Evolutionary conservation across 2,113 vertebrate species (phyloP).

Genomic region (Muscicapa adusta): DNA sequence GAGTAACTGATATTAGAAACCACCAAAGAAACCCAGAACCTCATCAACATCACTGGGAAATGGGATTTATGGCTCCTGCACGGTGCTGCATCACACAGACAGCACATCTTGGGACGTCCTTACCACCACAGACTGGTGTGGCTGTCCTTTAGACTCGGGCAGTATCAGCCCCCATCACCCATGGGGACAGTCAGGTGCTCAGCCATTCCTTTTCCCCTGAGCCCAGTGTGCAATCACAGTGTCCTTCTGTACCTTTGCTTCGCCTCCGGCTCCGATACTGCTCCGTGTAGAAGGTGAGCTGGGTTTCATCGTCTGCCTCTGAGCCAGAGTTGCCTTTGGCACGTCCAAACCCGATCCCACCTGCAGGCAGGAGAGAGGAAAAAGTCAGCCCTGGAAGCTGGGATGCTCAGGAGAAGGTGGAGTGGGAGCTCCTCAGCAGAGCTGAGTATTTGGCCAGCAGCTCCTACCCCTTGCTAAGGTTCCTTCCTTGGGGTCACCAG

Average conservation of each 20-base stretch:
- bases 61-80: not conserved
- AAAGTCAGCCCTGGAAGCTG: not conserved
- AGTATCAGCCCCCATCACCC: not conserved
- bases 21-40: not conserved
- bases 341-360: conserved; percentile 84
- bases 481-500: not conserved
- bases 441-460: not conserved
- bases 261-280: conserved; percentile 88
- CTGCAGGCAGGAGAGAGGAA: conserved; percentile 34
- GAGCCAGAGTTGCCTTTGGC: conserved; percentile 87
- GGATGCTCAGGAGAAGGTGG: not conserved
- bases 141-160: rapidly evolving
- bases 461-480: rapidly evolving
- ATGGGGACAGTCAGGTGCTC: not conserved
- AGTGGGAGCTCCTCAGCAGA: not conserved
- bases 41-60: not conserved
- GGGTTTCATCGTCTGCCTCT: conserved; percentile 88
- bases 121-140: not conserved
- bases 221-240: rapidly evolving
- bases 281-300: conserved; percentile 92
- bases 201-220: not conserved
- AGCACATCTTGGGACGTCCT: not conserved
- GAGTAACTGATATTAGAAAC: not conserved
- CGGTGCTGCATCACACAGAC: rapidly evolving
- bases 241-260: conserved; percentile 82